Base-by-base conservation (phyloP, 2,888 invertebrate species). In the Drosophila siamana region DNA sequence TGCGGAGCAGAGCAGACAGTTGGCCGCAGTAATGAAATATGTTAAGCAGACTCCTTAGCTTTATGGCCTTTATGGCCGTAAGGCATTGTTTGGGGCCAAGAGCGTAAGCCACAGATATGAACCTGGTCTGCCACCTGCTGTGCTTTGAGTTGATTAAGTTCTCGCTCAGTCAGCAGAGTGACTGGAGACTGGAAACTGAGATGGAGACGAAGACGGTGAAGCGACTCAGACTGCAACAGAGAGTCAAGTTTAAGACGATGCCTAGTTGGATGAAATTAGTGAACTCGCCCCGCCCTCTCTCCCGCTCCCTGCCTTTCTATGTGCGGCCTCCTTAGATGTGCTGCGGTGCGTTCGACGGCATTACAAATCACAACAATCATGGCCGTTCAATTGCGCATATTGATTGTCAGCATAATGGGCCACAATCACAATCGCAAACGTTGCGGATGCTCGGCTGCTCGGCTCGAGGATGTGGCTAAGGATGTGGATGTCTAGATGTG, bases 351-450 rank as follows among this genome's bases (percentile, higher is more conserved):
- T 24, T 56, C 1, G 36, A 30, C 61, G 28, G 50, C 50, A 62
- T 69, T 50, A 66, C 76, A 84, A 84, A 83, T 88, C 81, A 85
- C 76, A 82, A 85, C 78, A 83, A 86, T 86, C 78, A 77, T 66
- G 69, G 56, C 68, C 69, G 80, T 75, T 81, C 86, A 88, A 89
- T 89, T 89, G 88, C 74, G 86, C 84, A 81, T 85, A 85, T 78
- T 84, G 81, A 89, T 88, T 89, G 88, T 73, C 76, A 76, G 80
- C 74, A 85, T 81, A 88, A 86, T 71, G 72, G 63, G 56, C 41
- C 59, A 66, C 70, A 66, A 55, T 52, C 62, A 55, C 55, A 54
- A 54, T 19, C 50, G 55, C 65, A 47, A 63, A 61, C 36, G 41
- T 38, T 74, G 64, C 64, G 69, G 60, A 60, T 64, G 19, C 3